Evolutionary conservation across 2,113 vertebrate genomes (phyloP).

Genomic region (Thunnus maccoyii): DNA sequence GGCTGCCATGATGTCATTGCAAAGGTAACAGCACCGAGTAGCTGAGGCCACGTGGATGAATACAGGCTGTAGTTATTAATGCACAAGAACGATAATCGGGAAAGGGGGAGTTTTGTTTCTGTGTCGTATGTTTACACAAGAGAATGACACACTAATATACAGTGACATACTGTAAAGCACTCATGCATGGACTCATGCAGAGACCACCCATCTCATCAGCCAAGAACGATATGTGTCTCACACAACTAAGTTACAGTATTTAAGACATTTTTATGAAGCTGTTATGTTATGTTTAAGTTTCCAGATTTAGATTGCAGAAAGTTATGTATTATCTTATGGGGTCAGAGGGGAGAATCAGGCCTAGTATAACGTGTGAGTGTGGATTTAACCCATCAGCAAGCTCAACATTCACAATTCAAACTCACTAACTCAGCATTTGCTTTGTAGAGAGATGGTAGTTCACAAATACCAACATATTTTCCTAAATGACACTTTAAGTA

Average conservation of each 20-base stretch:
- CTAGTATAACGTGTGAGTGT: constrained; percentile 1
- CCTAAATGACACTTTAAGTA: constrained; percentile 48
- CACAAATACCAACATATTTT: constrained; percentile 39
- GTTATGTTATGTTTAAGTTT: constrained; percentile 49
- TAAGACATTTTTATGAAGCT: constrained; percentile 35
- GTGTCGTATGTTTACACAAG: constrained; percentile 21
- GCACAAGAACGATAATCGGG: constrained; percentile 28
- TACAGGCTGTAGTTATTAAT: constrained; percentile 45
- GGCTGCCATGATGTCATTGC: constrained; percentile 62
- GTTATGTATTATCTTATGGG: constrained; percentile 40
- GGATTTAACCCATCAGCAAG: constrained; percentile 27
- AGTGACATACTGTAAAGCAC: constrained; percentile 21
- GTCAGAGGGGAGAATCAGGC: constrained; percentile 28
- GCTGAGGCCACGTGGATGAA: constrained; percentile 14
- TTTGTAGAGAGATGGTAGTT: background rate
- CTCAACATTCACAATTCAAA: constrained; percentile 20
- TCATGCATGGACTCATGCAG: constrained; percentile 11
- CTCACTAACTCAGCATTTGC: constrained; percentile 30
- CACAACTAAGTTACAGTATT: constrained; percentile 4
- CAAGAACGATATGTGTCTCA: background rate
- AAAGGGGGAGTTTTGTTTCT: constrained; percentile 39
- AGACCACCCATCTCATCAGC: constrained; percentile 55
- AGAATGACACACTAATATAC: constrained; percentile 31
- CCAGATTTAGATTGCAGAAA: constrained; percentile 55
- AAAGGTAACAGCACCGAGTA: background rate